Conservation (phyloP, 2,113 vertebrate species). For the Pterocles gutturalis region DNA sequence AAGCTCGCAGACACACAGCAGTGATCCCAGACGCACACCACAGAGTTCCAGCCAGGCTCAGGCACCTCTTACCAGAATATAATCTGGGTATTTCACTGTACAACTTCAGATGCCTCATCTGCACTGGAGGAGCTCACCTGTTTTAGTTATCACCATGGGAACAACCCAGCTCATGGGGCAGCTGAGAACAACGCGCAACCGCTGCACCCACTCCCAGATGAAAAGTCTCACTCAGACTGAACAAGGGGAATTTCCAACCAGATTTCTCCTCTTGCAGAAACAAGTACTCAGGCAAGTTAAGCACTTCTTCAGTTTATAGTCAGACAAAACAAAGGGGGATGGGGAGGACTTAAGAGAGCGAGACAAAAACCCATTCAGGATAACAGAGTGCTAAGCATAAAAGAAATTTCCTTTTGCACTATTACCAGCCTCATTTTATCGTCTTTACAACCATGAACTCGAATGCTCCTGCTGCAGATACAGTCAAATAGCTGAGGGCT, state of each 20-base stretch:
- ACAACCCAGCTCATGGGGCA: not conserved
- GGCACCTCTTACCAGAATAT: not conserved
- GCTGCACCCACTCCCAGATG: not conserved
- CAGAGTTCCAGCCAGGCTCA: not conserved
- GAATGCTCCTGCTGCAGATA: not conserved
- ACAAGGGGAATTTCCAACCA: constrained; percentile 11
- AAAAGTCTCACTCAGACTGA: not conserved
- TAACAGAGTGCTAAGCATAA: not conserved
- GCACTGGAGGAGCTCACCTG: not conserved
- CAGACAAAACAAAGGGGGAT: constrained; percentile 40
- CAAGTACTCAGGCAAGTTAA: constrained; percentile 30
- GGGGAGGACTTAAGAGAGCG: not conserved
- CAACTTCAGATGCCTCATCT: not conserved
- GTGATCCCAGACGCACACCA: not conserved
- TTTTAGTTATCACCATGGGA: not conserved
- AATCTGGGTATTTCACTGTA: not conserved
- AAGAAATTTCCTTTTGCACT: not conserved
- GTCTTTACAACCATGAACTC: not conserved
- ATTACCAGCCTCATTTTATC: not conserved
- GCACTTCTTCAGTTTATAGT: constrained; percentile 22
- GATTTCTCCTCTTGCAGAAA: not conserved
- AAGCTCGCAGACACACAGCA: not conserved
- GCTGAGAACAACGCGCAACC: not conserved
- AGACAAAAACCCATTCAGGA: constrained; percentile 12
- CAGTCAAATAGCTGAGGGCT: not conserved